Conservation (phyloP, 2,888 invertebrate genomes). For the Drosophila anceps region DNA sequence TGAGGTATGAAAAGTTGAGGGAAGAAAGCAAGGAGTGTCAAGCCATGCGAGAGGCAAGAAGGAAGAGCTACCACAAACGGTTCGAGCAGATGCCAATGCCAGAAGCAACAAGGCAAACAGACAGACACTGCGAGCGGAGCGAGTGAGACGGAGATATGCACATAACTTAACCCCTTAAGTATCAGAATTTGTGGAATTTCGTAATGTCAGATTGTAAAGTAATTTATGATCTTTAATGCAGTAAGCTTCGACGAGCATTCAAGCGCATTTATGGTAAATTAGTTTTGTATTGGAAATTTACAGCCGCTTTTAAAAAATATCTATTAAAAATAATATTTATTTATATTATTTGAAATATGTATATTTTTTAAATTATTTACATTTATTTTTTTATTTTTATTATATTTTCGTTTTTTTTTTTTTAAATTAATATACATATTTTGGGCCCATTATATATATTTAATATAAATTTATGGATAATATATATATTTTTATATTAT, state of each 20-base stretch:
- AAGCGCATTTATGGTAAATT: not conserved
- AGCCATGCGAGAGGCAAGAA: not conserved
- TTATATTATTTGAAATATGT: not conserved
- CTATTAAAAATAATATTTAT: too few species aligned
- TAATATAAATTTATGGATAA: too few species aligned
- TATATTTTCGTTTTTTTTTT: not conserved
- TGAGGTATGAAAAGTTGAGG: constrained; percentile 31
- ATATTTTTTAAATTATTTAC: too few species aligned
- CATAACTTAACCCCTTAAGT: constrained; percentile 49
- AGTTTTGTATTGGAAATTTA: not conserved
- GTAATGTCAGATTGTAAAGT: constrained; percentile 3
- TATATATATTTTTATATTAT: not conserved
- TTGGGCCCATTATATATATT: too few species aligned
- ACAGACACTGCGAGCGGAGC: not conserved
- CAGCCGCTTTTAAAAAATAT: too few species aligned
- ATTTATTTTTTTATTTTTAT: too few species aligned
- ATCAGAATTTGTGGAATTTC: constrained; percentile 23
- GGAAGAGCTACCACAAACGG: constrained; percentile 26
- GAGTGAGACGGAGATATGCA: not conserved
- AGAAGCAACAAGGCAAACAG: constrained; percentile 28
- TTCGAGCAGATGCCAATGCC: constrained; percentile 34
- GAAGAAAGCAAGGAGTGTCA: constrained; percentile 18
- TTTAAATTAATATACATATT: not conserved
- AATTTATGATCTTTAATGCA: constrained; percentile 24
- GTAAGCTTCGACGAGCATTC: not conserved